These are phyloP conservation scores for Ommatoiulus sabulosus DNA, from an alignment of 2,888 invertebrate genomes.

Conservation along the genomic window DNA sequence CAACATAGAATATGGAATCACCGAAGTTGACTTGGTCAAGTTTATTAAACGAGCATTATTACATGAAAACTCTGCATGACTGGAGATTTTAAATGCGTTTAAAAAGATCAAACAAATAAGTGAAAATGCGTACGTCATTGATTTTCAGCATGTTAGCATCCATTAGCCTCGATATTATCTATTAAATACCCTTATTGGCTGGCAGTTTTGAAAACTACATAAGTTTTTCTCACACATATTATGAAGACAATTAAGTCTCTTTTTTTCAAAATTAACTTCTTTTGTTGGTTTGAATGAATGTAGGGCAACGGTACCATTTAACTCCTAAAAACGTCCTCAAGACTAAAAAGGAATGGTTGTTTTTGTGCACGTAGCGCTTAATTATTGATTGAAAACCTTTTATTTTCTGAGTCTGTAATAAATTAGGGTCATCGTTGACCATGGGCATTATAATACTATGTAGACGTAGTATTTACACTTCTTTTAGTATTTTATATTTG, in stretches of 20 bases:
- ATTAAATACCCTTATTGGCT: not conserved
- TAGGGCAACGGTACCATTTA: no score
- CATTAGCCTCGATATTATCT: not conserved
- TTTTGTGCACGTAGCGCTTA: no score
- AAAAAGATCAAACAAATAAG: not conserved
- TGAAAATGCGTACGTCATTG: no score
- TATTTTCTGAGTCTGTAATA: not conserved
- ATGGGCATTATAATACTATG: not conserved
- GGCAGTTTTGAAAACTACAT: not conserved
- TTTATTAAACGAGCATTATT: not conserved
- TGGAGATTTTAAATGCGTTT: not conserved
- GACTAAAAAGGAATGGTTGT: no score
- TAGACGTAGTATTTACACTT: not conserved
- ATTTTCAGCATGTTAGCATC: not conserved
- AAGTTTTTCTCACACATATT: not conserved
- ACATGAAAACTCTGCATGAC: not conserved
- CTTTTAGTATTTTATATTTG: conserved; percentile 8
- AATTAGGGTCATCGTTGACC: not conserved
- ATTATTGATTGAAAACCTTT: no score
- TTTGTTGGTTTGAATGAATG: not conserved
- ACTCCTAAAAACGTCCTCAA: no score
- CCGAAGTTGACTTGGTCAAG: not conserved
- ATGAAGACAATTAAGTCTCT: not conserved
- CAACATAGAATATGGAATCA: not conserved
- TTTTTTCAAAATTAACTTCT: not conserved